Evolutionary conservation across 2,113 vertebrate genomes (phyloP).

Genomic region (Jaculus jaculus): DNA sequence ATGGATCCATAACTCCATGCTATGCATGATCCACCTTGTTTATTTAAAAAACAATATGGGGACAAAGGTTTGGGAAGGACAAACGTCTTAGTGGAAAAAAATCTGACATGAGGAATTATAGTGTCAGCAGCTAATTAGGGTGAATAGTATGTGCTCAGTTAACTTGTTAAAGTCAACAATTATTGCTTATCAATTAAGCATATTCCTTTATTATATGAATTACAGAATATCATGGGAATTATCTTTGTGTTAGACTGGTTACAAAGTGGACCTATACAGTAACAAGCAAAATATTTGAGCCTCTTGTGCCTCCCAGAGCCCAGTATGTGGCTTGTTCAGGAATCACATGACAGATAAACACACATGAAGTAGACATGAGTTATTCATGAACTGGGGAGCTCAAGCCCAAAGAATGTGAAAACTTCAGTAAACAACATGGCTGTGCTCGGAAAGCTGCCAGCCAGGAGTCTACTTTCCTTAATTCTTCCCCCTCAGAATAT

Average conservation of each 20-base stretch:
- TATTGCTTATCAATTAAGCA: not conserved
- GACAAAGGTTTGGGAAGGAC: not conserved
- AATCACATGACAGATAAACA: not conserved
- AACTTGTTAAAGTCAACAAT: not conserved
- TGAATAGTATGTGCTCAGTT: not conserved
- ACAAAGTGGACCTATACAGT: not conserved
- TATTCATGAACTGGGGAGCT: not conserved
- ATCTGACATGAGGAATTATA: not conserved
- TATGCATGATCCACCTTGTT: not conserved
- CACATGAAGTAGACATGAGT: not conserved
- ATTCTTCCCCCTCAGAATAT: not conserved
- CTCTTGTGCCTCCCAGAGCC: not conserved
- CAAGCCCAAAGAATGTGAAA: not conserved
- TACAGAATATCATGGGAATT: not conserved
- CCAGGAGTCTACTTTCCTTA: not conserved
- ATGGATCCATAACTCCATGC: not conserved
- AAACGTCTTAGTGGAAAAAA: not conserved
- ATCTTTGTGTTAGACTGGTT: not conserved
- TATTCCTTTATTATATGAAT: not conserved
- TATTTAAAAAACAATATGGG: not conserved
- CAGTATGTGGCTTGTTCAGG: not conserved
- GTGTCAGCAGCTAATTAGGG: not conserved
- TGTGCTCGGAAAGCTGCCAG: not conserved
- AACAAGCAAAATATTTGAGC: not conserved
- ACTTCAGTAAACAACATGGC: not conserved